phyloP scores from a whole-genome alignment of 2,113 vertebrate species.

The Lycaon pictus region DNA sequence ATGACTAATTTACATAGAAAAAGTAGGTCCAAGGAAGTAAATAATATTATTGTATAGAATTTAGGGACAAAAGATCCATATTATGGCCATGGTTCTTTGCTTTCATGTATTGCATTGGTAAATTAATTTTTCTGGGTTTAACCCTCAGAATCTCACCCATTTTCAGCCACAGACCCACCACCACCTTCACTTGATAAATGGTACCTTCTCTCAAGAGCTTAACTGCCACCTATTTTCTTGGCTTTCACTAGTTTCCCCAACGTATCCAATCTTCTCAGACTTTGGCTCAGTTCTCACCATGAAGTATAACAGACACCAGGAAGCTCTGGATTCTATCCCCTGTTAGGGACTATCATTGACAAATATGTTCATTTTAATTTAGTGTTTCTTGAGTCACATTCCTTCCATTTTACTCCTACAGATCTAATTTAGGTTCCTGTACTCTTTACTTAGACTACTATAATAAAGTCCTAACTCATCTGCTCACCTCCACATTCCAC shows the following conservation, averaged over 20 bases:
- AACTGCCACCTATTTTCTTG: neutral
- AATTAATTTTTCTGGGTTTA: conserved; percentile 12
- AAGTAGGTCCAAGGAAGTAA: neutral
- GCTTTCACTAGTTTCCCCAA: neutral
- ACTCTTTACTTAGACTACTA: neutral
- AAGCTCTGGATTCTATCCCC: neutral
- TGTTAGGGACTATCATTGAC: neutral
- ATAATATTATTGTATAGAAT: neutral
- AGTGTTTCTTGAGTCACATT: neutral
- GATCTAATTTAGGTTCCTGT: neutral
- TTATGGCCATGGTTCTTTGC: neutral
- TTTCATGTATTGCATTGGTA: neutral
- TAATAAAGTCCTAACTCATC: neutral
- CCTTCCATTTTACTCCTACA: neutral
- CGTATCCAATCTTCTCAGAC: neutral
- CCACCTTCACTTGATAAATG: neutral
- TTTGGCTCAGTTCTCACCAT: neutral
- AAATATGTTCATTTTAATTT: neutral
- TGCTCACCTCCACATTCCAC: neutral
- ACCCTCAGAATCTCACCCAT: neutral
- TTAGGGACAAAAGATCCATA: neutral
- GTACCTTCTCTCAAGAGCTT: neutral
- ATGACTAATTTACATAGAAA: neutral
- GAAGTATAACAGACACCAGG: neutral
- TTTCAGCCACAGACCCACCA: neutral